phyloP scores from a whole-genome alignment of 2,113 vertebrate genomes.

The Epinephelus lanceolatus region DNA sequence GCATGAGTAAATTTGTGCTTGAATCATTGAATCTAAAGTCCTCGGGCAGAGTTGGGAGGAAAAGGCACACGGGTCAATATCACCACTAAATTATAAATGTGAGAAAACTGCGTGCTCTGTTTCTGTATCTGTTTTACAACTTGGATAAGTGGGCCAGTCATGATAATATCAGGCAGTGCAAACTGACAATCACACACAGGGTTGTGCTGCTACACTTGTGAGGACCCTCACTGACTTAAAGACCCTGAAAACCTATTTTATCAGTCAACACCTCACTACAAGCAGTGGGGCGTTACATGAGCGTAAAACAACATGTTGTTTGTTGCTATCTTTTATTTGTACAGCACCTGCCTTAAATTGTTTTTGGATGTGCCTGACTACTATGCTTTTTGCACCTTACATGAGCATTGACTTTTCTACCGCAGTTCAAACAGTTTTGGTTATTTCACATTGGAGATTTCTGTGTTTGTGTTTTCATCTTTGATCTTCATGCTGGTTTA shows the following conservation, averaged over 20 bases:
- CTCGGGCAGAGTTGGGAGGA: conserved; percentile 39
- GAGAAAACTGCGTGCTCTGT: background rate
- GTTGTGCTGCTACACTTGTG: background rate
- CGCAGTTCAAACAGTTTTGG: background rate
- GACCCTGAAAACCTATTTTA: background rate
- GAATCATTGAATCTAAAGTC: conserved; percentile 23
- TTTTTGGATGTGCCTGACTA: too few relatives aligned
- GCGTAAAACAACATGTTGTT: too few relatives aligned
- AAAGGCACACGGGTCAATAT: conserved; percentile 34
- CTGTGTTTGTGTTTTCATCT: background rate
- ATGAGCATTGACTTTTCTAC: too few relatives aligned
- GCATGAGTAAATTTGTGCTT: conserved; percentile 2
- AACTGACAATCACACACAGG: background rate
- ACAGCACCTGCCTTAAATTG: too few relatives aligned
- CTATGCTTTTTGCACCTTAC: too few relatives aligned
- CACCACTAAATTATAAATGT: conserved; percentile 44
- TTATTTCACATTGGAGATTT: background rate
- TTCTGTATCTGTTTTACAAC: conserved; percentile 16
- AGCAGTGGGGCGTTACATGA: background rate
- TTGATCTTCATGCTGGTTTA: background rate
- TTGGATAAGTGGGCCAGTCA: conserved; percentile 7
- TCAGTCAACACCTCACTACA: background rate
- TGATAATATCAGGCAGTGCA: conserved; percentile 12
- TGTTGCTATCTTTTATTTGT: too few relatives aligned
- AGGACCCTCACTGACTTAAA: background rate